Percentiles rank a stretch among this genome's conserved stretches.
Conservation (phyloP, 2,113 vertebrate species). For the Actenoides lindsayi region DNA sequence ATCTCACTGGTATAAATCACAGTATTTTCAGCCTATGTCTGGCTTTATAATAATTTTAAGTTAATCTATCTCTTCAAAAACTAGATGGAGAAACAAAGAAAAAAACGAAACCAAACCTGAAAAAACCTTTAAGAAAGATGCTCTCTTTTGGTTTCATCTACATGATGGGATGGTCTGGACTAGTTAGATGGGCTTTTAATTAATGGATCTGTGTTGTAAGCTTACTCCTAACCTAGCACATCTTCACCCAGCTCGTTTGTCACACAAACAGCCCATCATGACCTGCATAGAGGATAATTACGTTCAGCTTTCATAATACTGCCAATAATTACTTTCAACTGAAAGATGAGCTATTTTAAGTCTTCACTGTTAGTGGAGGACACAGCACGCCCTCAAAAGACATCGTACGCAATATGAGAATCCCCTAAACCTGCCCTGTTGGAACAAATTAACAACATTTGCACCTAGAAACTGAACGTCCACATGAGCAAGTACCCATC, state of each 20-base stretch:
- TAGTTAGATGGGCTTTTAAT: neutral
- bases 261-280: neutral
- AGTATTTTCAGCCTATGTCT: neutral
- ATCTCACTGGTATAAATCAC: neutral
- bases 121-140: neutral
- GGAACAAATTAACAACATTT: neutral
- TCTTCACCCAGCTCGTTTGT: neutral
- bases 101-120: neutral
- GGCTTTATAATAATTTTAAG: neutral
- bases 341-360: neutral
- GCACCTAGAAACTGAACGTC: neutral
- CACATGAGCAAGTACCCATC: no score
- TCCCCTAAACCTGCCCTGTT: neutral
- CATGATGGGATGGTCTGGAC: neutral
- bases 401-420: rapidly evolving
- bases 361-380: neutral
- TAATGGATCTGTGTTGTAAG: neutral
- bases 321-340: neutral
- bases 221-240: neutral
- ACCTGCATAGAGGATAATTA: neutral
- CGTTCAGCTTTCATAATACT: no score
- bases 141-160: neutral
- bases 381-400: neutral
- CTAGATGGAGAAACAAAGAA: neutral
- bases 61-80: neutral